Evolutionary conservation across 1,140 invertebrate species (phyloP).

Genomic region (Physella acuta): DNA sequence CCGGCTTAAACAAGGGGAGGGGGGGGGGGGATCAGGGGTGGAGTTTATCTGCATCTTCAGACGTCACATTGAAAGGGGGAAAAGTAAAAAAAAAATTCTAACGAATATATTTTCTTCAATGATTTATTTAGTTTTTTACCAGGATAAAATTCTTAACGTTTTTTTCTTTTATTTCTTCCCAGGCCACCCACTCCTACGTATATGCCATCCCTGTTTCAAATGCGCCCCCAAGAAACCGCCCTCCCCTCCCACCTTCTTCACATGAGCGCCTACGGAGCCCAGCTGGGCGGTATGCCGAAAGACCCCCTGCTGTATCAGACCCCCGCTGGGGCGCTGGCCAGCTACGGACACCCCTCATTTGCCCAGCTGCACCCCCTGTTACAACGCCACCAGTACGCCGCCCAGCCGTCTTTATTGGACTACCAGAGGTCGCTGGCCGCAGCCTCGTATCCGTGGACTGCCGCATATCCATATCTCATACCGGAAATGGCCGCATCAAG

Average conservation of each 20-base stretch:
- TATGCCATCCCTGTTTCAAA: slow-evolving; percentile 17
- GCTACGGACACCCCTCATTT: slow-evolving; percentile 13
- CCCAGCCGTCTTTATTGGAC: slow-evolving; percentile 25
- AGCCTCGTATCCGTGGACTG: slow-evolving; percentile 13
- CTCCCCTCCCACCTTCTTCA: slow-evolving; percentile 17
- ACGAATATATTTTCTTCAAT: no score
- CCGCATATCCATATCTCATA: slow-evolving; percentile 18
- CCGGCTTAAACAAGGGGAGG: no score
- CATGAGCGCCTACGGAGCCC: slow-evolving; percentile 12
- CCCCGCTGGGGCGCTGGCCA: slow-evolving; percentile 18
- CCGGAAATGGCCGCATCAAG: neutral
- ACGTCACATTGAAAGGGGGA: no score
- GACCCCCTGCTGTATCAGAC: slow-evolving; percentile 28
- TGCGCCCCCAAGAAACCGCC: slow-evolving; percentile 18
- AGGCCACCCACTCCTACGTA: slow-evolving; percentile 13
- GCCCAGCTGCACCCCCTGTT: slow-evolving; percentile 22
- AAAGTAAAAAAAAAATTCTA: no score
- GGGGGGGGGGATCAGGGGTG: no score
- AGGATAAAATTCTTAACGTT: neutral
- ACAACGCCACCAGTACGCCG: slow-evolving; percentile 24
- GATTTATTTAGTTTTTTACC: no score
- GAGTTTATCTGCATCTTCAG: no score
- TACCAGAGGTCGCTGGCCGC: slow-evolving; percentile 18
- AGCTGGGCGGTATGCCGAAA: slow-evolving; percentile 17
- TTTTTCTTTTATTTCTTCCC: slow-evolving; percentile 3